A percentile compares a stretch with the other conserved stretches of the same genome.
Evolutionary conservation across 2,888 invertebrate species (phyloP).

Genomic region (Chaetogeoica ovagalla): DNA sequence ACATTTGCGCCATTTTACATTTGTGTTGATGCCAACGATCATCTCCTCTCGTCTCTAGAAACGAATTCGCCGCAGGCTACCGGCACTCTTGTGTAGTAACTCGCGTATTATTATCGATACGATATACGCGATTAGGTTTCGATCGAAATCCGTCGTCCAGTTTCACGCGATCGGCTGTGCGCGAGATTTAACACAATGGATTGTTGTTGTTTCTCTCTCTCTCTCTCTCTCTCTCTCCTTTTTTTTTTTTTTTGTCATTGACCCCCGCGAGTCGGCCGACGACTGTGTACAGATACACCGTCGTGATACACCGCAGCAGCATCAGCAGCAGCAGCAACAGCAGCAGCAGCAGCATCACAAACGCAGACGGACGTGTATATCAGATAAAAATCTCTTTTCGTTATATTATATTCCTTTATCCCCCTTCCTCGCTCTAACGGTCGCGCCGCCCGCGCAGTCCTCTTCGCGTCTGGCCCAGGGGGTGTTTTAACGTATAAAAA

Average conservation of each 20-base stretch:
- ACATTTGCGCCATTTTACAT: too few species aligned
- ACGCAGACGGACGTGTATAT: conserved; percentile 21
- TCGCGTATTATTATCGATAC: too few species aligned
- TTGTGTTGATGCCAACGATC: too few species aligned
- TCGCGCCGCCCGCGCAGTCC: conserved; percentile 10
- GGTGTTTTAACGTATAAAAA: not conserved
- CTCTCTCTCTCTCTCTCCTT: not conserved
- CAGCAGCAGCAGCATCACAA: conserved; percentile 19
- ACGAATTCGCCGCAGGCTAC: too few species aligned
- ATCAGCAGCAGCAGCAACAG: too few species aligned
- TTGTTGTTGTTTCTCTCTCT: conserved; percentile 30
- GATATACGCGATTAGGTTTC: conserved; percentile 7
- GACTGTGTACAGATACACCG: not conserved
- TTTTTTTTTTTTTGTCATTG: conserved; percentile 44
- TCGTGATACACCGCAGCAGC: too few species aligned
- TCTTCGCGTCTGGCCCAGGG: conserved; percentile 34
- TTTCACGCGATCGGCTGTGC: conserved; percentile 13
- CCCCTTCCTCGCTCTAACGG: conserved; percentile 14
- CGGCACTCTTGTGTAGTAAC: too few species aligned
- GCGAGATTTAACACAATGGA: conserved; percentile 26
- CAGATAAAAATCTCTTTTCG: conserved; percentile 28
- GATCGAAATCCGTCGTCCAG: conserved; percentile 33
- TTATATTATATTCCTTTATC: conserved; percentile 25
- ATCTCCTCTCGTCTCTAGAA: too few species aligned
- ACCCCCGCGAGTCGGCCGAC: conserved; percentile 33